Base-by-base conservation (phyloP, 2,113 vertebrate genomes). In the Sciurus niger region DNA sequence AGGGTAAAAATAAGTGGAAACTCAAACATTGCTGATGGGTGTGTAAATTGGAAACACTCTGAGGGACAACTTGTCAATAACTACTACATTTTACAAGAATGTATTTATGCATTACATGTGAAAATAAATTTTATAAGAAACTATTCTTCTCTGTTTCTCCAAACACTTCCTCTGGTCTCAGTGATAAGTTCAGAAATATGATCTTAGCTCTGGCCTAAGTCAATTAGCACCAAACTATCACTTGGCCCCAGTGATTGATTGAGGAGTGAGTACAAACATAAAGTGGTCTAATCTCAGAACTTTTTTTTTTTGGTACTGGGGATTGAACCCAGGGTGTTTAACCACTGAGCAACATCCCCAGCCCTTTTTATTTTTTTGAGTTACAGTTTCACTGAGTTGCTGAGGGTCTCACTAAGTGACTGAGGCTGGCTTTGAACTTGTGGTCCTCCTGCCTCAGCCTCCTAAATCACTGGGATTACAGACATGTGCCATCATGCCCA, bases 221-320 rank as follows among this genome's bases (percentile, higher is more conserved):
- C 53, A 79, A 10, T 85, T 63, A 79, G 55, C 14, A 63, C n/a
- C 60, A 58, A 79, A 78, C 7, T 70, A 48, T 55, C 48, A 77
- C 51, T 91, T 86, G 63, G 8, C 53, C 25, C 37, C 40, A 85
- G 65, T 65, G 43, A 80, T 73, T 91, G 53, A 86, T 63, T 95
- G 43, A 80, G 22, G 65, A 91, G 12, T 70, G 34, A 46, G 16
- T 60, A 17, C 46, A 68, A 18, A 77, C 34, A 93, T 77, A 63
- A 85, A 79, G 53, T 72, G 63, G 53, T 53, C 53, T 53, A 48
- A 72, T 60, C 13, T 93, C 22, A 79, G 80, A 85, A 79, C 34
- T 37, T 78, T 79, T 58, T 14, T 51, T 51, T 51, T 51, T 51
- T 58, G 18, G 55, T 58, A 20, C 55, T 58, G 55, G 18, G 55